Conservation (phyloP, 2,113 vertebrate genomes). For the Brachyhypopomus gauderio region DNA sequence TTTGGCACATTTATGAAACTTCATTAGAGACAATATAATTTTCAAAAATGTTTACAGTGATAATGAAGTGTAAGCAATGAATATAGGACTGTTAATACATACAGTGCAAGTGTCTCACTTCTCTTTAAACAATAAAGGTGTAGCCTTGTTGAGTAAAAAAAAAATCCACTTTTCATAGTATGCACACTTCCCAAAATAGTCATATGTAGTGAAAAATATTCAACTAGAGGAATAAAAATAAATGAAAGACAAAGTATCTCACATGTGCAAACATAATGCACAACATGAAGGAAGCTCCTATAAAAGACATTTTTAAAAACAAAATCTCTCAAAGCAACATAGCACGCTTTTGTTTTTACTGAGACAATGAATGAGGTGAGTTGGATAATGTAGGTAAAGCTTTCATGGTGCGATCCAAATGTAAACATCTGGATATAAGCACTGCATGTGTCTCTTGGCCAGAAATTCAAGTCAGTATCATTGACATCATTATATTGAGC, state of each 20-base stretch:
- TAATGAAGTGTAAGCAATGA: background rate
- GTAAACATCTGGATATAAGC: background rate
- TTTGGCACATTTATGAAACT: conserved; percentile 44
- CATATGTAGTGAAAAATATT: conserved; percentile 24
- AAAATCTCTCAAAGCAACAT: background rate
- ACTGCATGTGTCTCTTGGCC: conserved; percentile 8
- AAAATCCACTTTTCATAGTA: conserved; percentile 42
- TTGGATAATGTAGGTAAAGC: conserved; percentile 9
- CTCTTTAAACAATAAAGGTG: conserved; percentile 15
- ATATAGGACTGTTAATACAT: conserved; percentile 15
- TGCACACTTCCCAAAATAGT: conserved; percentile 31
- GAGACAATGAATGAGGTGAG: background rate
- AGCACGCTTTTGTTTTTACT: background rate
- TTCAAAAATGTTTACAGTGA: conserved; percentile 24
- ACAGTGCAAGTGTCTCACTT: conserved; percentile 36
- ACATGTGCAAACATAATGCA: background rate
- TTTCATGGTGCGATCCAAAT: conserved; percentile 10
- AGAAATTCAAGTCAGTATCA: background rate
- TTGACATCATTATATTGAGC: conserved; percentile 15
- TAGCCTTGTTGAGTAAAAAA: conserved; percentile 14
- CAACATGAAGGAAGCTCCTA: background rate
- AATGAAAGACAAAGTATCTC: background rate
- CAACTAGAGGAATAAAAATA: background rate
- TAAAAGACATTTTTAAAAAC: background rate
- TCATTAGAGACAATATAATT: background rate